phyloP scores from a whole-genome alignment of 2,113 vertebrate genomes.

The Coregonus clupeaformis region DNA sequence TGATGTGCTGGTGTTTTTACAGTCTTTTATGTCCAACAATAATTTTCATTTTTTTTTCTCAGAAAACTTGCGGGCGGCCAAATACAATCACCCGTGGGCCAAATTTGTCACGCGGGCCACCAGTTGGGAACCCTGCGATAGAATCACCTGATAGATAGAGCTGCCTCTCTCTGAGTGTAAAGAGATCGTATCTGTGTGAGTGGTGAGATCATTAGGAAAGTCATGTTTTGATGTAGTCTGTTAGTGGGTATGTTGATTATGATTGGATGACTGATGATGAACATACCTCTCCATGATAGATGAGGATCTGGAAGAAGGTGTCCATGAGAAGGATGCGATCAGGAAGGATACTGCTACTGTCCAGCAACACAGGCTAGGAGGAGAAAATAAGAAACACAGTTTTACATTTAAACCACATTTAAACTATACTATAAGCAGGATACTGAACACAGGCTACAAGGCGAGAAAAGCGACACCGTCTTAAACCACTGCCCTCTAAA shows the following conservation, averaged over 20 bases:
- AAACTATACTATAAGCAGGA: neutral
- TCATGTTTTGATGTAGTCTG: neutral
- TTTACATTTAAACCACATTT: too few relatives aligned
- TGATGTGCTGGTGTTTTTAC: too few relatives aligned
- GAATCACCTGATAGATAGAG: too few relatives aligned
- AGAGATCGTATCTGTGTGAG: too few relatives aligned
- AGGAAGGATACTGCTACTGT: constrained; percentile 97
- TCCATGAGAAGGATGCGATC: constrained; percentile 98
- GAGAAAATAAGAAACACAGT: neutral
- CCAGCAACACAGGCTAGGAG: constrained; percentile 79
- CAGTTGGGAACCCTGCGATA: too few relatives aligned
- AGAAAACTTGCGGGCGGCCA: too few relatives aligned
- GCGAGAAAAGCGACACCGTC: neutral
- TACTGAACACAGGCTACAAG: neutral
- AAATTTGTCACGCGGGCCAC: too few relatives aligned
- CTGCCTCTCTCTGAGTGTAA: too few relatives aligned
- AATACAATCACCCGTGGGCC: too few relatives aligned
- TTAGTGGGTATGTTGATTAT: neutral
- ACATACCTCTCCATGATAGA: constrained; percentile 96
- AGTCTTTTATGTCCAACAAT: too few relatives aligned
- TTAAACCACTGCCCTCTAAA: neutral
- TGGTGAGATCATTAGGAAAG: too few relatives aligned
- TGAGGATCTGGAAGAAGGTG: constrained; percentile 98
- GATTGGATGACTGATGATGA: neutral
- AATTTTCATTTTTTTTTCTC: too few relatives aligned